These are phyloP conservation scores for Atta cephalotes DNA, from an alignment of 1,140 invertebrate genomes.

Conservation along the genomic window DNA sequence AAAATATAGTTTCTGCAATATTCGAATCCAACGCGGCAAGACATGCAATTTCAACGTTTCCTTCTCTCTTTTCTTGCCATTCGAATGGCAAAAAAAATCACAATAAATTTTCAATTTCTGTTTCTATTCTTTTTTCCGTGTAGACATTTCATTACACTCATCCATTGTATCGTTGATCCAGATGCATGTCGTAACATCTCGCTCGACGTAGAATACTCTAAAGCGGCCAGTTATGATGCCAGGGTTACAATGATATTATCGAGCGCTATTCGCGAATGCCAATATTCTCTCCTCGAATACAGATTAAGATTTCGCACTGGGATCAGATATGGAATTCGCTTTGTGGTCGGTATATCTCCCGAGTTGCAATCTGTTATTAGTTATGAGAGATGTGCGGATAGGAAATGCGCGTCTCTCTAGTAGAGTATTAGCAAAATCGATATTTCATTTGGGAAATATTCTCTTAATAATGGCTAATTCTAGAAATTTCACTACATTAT, in stretches of 20 bases:
- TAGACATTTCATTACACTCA: neutral
- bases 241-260: constrained; percentile 28
- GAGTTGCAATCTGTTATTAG: constrained; percentile 37
- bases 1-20: constrained; percentile 15
- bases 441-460: neutral
- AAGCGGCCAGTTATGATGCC: constrained; percentile 35
- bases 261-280: constrained; percentile 23
- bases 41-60: constrained; percentile 33
- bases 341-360: constrained; percentile 6
- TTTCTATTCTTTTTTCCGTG: neutral
- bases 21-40: neutral
- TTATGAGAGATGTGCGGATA: neutral
- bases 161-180: neutral
- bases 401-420: neutral
- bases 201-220: constrained; percentile 6
- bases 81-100: neutral
- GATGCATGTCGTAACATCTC: constrained; percentile 4
- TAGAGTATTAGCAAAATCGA: neutral
- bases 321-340: constrained; percentile 31
- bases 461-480: neutral
- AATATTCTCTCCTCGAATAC: constrained; percentile 42
- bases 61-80: neutral
- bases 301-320: constrained; percentile 45
- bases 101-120: neutral
- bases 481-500: neutral